A percentile compares a stretch with the other conserved stretches of the same genome.
These are phyloP conservation scores for Philereme transversata DNA, from an alignment of 2,888 invertebrate species.

Conservation along the genomic window DNA sequence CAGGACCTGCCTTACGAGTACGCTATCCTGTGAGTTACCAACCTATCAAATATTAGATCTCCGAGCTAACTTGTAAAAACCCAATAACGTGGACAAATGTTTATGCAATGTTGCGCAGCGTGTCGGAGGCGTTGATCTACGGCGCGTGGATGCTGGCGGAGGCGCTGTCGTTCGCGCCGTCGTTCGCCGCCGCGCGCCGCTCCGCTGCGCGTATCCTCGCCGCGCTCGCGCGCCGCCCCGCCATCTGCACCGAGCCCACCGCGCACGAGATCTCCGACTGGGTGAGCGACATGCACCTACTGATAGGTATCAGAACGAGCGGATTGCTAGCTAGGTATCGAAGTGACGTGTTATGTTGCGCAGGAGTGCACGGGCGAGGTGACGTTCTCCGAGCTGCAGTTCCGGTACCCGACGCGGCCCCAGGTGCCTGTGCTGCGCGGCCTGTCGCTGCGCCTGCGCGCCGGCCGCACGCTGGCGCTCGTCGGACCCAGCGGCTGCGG, in stretches of 20 bases:
- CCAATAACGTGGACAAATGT: not conserved
- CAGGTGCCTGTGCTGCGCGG: conserved; percentile 88
- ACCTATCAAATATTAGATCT: not conserved
- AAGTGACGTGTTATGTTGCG: conserved; percentile 23
- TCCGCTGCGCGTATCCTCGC: conserved; percentile 87
- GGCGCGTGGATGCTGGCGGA: conserved; percentile 92
- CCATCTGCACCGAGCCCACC: conserved; percentile 55
- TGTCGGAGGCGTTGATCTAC: conserved; percentile 90
- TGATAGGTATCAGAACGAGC: too few relatives aligned
- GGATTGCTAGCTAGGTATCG: too few relatives aligned
- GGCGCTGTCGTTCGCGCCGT: conserved; percentile 90
- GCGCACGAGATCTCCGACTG: conserved; percentile 56
- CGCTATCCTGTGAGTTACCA: conserved; percentile 88
- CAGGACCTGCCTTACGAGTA: conserved; percentile 85
- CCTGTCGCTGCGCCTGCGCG: conserved; percentile 83
- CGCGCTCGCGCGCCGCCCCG: conserved; percentile 75
- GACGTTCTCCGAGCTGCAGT: conserved; percentile 85
- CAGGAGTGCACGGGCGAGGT: conserved; percentile 86
- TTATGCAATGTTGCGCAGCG: conserved; percentile 64
- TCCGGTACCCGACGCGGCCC: conserved; percentile 91
- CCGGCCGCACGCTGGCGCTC: conserved; percentile 88
- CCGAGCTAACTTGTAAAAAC: not conserved
- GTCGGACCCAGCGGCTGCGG: conserved; percentile 91
- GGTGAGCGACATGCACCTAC: conserved; percentile 50
- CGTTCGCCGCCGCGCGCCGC: conserved; percentile 87